phyloP scores from a whole-genome alignment of 2,113 vertebrate genomes.

The Illadopsis cleaveri region DNA sequence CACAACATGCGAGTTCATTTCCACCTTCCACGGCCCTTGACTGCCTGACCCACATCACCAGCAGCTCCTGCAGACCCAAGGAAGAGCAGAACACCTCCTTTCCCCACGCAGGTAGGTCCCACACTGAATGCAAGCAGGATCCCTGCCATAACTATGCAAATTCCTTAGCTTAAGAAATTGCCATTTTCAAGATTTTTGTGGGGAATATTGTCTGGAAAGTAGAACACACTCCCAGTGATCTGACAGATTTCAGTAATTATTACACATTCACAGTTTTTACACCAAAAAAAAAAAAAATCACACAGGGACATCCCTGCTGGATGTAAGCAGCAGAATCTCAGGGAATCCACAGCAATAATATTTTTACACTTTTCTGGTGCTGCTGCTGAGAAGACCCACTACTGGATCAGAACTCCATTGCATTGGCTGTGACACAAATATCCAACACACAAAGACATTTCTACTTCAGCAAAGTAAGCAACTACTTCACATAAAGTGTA shows the following conservation, averaged over 20 bases:
- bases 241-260: background rate
- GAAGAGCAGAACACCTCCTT: background rate
- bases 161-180: background rate
- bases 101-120: background rate
- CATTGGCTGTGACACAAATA: fast-evolving
- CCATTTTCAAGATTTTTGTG: background rate
- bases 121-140: background rate
- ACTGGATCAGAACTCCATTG: background rate
- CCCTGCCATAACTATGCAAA: background rate
- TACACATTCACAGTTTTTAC: background rate
- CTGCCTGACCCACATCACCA: background rate
- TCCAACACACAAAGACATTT: background rate
- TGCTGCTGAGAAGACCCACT: background rate
- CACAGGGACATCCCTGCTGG: background rate
- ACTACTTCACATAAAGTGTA: background rate
- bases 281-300: background rate
- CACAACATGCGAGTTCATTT: background rate
- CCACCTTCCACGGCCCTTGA: background rate
- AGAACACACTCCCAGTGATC: background rate
- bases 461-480: background rate
- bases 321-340: background rate
- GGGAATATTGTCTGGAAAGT: background rate
- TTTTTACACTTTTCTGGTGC: background rate
- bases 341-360: background rate
- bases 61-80: background rate